These are phyloP conservation scores for Nymphalis c-album DNA, from an alignment of 2,888 invertebrate genomes.

Conservation along the genomic window DNA sequence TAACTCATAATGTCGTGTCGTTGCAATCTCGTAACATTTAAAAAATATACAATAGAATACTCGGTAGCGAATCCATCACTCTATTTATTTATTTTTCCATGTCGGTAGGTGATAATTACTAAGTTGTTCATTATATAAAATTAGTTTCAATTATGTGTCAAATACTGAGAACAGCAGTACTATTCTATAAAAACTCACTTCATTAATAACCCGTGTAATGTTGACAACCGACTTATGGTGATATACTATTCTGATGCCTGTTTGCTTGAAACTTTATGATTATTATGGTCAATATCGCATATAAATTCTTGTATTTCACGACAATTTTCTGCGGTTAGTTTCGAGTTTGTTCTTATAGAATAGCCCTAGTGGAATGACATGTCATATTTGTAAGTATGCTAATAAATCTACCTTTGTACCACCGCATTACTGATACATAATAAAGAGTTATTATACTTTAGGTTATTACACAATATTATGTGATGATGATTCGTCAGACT, in stretches of 20 bases:
- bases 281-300: too few species aligned
- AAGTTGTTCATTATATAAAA: constrained; percentile 22
- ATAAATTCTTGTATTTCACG: too few species aligned
- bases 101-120: constrained; percentile 22
- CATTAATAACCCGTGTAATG: too few species aligned
- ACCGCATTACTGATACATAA: background rate
- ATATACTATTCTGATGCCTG: too few species aligned
- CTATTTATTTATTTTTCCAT: constrained; percentile 17
- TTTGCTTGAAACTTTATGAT: too few species aligned
- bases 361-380: background rate
- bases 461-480: background rate
- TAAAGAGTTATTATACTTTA: background rate
- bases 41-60: background rate
- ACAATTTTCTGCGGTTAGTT: too few species aligned
- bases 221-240: too few species aligned
- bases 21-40: constrained; percentile 14
- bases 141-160: constrained; percentile 23
- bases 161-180: constrained; percentile 20
- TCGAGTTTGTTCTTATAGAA: too few species aligned
- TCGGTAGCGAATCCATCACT: constrained; percentile 8
- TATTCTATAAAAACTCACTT: too few species aligned
- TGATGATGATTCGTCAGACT: background rate
- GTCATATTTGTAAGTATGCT: background rate
- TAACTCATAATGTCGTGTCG: constrained; percentile 1
- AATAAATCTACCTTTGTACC: background rate